Evolutionary conservation across 2,888 invertebrate species (phyloP).

Genomic region (Phyllotreta cruciferae): DNA sequence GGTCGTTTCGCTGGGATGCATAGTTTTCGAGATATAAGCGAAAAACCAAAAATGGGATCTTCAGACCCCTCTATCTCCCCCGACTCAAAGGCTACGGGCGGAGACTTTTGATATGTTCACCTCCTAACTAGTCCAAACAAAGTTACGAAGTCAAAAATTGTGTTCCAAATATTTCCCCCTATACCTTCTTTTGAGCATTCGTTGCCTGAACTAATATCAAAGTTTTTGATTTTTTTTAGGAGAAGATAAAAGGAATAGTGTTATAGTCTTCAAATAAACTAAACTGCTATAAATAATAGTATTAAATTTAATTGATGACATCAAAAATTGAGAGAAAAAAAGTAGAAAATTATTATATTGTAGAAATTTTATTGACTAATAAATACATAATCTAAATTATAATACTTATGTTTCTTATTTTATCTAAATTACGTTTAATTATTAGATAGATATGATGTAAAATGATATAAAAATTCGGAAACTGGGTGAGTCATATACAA

Average conservation of each 20-base stretch:
- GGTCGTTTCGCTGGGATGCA: too few species aligned
- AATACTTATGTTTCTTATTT: conserved; percentile 47
- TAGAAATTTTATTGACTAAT: conserved; percentile 43
- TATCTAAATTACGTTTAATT: conserved; percentile 40
- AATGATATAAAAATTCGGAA: conserved; percentile 33
- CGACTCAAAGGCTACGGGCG: too few species aligned
- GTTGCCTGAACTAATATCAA: too few species aligned
- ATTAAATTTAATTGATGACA: neutral
- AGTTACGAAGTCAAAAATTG: too few species aligned
- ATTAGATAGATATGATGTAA: conserved; percentile 32
- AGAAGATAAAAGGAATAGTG: neutral
- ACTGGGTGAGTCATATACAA: conserved; percentile 35
- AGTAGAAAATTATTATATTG: conserved; percentile 24
- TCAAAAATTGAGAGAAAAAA: conserved; percentile 16
- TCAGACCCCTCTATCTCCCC: too few species aligned
- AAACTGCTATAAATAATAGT: neutral
- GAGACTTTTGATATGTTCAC: too few species aligned
- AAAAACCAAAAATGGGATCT: too few species aligned
- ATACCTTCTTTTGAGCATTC: too few species aligned
- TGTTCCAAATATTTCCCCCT: too few species aligned
- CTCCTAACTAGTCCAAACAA: too few species aligned
- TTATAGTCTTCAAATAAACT: too few species aligned
- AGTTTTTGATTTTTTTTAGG: neutral
- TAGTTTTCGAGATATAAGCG: too few species aligned
- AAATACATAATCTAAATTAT: conserved; percentile 50